Evolutionary conservation across 2,888 invertebrate genomes (phyloP).

Genomic region (Nemapogon koenigi): DNA sequence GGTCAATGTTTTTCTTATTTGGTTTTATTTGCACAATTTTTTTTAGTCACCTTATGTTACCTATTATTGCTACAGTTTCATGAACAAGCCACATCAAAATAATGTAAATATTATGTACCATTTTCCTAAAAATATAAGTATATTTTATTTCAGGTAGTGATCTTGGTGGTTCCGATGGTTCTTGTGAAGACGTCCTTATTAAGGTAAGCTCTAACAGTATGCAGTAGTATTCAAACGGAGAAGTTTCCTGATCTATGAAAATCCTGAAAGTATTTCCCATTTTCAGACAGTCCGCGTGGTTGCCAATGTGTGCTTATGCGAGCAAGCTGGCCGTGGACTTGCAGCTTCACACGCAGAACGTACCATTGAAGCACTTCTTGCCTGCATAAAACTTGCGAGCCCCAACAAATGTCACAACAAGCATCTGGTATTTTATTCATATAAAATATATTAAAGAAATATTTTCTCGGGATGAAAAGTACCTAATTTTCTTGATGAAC

Average conservation of each 20-base stretch:
- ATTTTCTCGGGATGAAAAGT: not conserved
- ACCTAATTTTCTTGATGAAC: not conserved
- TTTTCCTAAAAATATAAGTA: too few relatives aligned
- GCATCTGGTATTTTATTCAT: conserved; percentile 3
- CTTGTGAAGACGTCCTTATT: conserved; percentile 71
- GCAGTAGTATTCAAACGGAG: too few relatives aligned
- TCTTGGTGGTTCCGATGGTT: conserved; percentile 57
- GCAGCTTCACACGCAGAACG: conserved; percentile 52
- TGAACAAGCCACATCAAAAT: too few relatives aligned
- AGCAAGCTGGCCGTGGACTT: conserved; percentile 74
- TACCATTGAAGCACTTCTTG: conserved; percentile 32
- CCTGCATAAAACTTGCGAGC: conserved; percentile 39
- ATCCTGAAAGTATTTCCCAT: conserved; percentile 9
- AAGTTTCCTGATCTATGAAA: too few relatives aligned
- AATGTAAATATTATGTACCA: too few relatives aligned
- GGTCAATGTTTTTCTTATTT: not conserved
- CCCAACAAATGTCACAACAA: too few relatives aligned
- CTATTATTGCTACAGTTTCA: too few relatives aligned
- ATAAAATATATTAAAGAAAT: not conserved
- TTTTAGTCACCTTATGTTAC: too few relatives aligned
- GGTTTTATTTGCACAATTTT: too few relatives aligned
- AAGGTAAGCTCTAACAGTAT: conserved; percentile 72
- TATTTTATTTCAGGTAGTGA: conserved; percentile 38
- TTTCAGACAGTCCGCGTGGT: conserved; percentile 77
- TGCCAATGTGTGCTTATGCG: conserved; percentile 83